phyloP scores from a whole-genome alignment of 2,113 vertebrate genomes.

The Podilymbus podiceps region DNA sequence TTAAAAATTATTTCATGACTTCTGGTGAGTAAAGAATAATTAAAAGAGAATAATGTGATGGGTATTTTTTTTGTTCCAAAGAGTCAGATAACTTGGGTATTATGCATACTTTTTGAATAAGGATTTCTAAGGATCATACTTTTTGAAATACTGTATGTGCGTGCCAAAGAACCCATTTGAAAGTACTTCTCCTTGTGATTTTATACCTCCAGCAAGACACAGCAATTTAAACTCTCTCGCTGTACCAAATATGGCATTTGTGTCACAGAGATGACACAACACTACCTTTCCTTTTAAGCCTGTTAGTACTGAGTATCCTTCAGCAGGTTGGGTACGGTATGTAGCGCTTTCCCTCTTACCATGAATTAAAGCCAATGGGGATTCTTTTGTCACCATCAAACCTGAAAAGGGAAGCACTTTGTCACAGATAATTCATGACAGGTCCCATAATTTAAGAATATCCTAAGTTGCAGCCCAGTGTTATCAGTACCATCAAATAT shows the following conservation, averaged over 20 bases:
- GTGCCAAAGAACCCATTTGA: slow-evolving; percentile 11
- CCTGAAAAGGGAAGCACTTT: not conserved
- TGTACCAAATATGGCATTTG: slow-evolving; percentile 4
- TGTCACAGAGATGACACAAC: slow-evolving; percentile 13
- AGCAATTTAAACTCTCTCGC: slow-evolving; percentile 4
- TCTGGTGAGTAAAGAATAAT: not conserved
- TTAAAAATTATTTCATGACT: not conserved
- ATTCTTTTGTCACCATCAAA: not conserved
- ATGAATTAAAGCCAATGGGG: slow-evolving; percentile 5
- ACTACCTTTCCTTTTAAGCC: not conserved
- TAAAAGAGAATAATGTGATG: not conserved
- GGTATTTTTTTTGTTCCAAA: not conserved
- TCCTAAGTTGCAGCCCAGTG: not conserved
- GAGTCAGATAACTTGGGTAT: not conserved
- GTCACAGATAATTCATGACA: not conserved
- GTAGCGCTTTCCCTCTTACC: not conserved
- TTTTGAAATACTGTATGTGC: not conserved
- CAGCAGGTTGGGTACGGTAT: not conserved
- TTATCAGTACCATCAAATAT: not conserved
- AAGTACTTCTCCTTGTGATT: not conserved
- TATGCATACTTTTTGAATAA: not conserved
- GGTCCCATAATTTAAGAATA: not conserved
- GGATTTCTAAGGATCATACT: not conserved
- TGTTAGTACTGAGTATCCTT: slow-evolving; percentile 15
- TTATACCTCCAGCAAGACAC: not conserved